These are phyloP conservation scores for Ophion ventricosus DNA, from an alignment of 2,888 invertebrate species.

Conservation along the genomic window DNA sequence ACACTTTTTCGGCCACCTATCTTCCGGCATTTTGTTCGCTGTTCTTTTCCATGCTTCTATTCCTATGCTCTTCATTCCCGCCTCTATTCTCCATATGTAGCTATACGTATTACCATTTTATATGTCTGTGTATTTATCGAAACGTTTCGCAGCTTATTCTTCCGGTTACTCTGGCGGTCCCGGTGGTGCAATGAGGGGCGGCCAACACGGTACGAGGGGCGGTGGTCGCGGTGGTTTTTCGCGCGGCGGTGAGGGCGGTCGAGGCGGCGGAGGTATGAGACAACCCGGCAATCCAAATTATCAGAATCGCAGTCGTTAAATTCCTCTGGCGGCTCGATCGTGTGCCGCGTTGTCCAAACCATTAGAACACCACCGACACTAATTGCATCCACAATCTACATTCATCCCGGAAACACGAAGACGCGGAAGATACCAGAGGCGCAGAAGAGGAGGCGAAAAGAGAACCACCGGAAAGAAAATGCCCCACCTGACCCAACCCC, in stretches of 20 bases:
- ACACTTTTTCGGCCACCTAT: too few relatives aligned
- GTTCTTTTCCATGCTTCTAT: too few relatives aligned
- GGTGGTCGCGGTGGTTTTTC: constrained; percentile 79
- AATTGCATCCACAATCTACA: constrained; percentile 51
- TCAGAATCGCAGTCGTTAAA: constrained; percentile 80
- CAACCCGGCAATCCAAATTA: constrained; percentile 79
- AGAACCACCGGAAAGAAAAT: constrained; percentile 11
- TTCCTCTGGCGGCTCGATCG: constrained; percentile 53
- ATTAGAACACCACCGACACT: constrained; percentile 48
- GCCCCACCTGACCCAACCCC: not conserved
- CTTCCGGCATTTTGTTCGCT: too few relatives aligned
- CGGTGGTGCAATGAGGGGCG: constrained; percentile 80
- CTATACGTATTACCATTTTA: not conserved
- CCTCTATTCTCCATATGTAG: too few relatives aligned
- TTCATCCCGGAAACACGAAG: constrained; percentile 48
- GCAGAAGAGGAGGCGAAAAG: constrained; percentile 14
- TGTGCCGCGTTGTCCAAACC: constrained; percentile 61
- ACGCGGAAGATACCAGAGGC: constrained; percentile 23
- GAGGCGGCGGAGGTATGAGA: constrained; percentile 79
- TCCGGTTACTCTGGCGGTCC: constrained; percentile 76
- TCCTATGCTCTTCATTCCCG: too few relatives aligned
- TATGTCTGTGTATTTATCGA: not conserved
- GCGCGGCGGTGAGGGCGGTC: constrained; percentile 78
- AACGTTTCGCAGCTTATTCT: constrained; percentile 51
- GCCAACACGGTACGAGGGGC: constrained; percentile 78